A percentile compares a stretch with the other conserved stretches of the same genome.
These are phyloP conservation scores for Dynastes hyllus DNA, from an alignment of 2,888 invertebrate species.

Conservation along the genomic window DNA sequence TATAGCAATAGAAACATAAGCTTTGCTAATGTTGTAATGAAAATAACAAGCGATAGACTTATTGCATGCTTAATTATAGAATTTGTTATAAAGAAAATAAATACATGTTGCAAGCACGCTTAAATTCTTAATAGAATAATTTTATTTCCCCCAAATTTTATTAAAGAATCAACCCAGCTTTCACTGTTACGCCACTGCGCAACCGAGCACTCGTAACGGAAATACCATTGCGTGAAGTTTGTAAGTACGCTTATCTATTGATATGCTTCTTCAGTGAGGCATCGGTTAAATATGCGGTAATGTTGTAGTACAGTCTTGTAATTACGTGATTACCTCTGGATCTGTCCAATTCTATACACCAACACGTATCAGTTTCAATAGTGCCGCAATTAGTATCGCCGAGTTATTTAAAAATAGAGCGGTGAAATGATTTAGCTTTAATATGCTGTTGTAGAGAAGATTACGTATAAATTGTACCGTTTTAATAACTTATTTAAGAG, in stretches of 20 bases:
- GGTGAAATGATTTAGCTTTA: neutral
- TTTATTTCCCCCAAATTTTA: no score
- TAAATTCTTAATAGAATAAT: no score
- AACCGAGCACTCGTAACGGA: neutral
- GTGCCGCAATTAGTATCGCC: neutral
- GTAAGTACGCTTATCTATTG: constrained; percentile 21
- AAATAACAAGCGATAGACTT: no score
- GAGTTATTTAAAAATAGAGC: neutral
- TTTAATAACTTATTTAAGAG: no score
- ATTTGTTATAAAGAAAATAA: no score
- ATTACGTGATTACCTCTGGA: constrained; percentile 20
- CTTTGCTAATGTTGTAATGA: no score
- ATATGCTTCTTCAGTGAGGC: neutral
- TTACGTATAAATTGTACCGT: no score
- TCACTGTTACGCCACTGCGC: no score
- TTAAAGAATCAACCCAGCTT: no score
- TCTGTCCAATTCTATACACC: neutral
- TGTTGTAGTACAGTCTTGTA: constrained; percentile 5
- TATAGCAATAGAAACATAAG: no score
- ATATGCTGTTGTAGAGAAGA: neutral
- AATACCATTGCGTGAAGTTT: constrained; percentile 3
- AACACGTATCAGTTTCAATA: constrained; percentile 17
- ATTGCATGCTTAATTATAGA: no score
- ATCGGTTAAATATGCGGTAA: constrained; percentile 9
- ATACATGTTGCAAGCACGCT: no score